Evolutionary conservation across 2,888 invertebrate genomes (phyloP).

Genomic region (Aporophyla lueneburgensis): DNA sequence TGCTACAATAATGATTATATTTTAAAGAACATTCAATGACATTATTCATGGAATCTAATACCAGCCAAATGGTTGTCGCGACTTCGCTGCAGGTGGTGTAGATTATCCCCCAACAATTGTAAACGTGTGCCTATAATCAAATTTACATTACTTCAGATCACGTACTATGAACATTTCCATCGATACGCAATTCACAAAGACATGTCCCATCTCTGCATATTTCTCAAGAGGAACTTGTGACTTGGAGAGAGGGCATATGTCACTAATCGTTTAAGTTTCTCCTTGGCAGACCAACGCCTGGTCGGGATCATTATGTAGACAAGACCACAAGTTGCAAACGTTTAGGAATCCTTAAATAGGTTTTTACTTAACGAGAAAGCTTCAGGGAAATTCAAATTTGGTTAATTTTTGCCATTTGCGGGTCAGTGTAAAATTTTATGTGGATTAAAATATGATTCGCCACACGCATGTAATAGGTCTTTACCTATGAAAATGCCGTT

Average conservation of each 20-base stretch:
- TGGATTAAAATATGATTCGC: too few species aligned
- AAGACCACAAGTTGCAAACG: slow-evolving; percentile 13
- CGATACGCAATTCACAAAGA: slow-evolving; percentile 7
- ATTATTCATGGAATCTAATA: too few species aligned
- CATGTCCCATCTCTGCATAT: slow-evolving; percentile 48
- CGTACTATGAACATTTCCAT: slow-evolving; percentile 43
- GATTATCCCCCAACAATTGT: background rate
- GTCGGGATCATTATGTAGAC: slow-evolving; percentile 21
- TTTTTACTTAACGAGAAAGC: background rate
- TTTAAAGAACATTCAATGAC: too few species aligned
- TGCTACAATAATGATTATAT: too few species aligned
- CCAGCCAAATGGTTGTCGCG: too few species aligned
- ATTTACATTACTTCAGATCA: slow-evolving; percentile 26
- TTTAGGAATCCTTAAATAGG: background rate
- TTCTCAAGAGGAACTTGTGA: slow-evolving; percentile 21
- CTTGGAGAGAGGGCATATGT: slow-evolving; percentile 46
- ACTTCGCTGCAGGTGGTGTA: too few species aligned
- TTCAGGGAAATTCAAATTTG: too few species aligned
- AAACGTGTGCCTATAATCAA: slow-evolving; percentile 13
- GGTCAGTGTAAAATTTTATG: too few species aligned
- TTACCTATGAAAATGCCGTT: too few species aligned
- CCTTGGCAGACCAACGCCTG: slow-evolving; percentile 27
- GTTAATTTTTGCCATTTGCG: too few species aligned
- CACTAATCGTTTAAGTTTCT: slow-evolving; percentile 61
- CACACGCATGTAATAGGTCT: too few species aligned